A percentile compares a stretch with the other conserved stretches of the same genome.
These are phyloP conservation scores for Florisuga fusca DNA, from an alignment of 2,797 vertebrate species.

Conservation along the genomic window DNA sequence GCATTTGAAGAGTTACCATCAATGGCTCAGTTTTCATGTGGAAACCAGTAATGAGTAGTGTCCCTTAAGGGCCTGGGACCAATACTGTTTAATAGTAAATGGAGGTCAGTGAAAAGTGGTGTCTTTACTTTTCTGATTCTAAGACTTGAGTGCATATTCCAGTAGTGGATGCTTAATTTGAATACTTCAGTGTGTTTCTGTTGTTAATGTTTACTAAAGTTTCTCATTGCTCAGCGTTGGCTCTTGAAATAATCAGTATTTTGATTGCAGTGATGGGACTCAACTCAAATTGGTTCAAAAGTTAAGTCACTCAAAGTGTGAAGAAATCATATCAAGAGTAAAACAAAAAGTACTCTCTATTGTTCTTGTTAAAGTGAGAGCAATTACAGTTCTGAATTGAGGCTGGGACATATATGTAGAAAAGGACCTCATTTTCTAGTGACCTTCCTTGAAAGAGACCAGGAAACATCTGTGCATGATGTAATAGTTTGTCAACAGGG, in stretches of 20 bases:
- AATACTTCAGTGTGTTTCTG: not conserved
- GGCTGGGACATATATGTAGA: not conserved
- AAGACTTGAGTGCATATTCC: not conserved
- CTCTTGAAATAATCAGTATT: not conserved
- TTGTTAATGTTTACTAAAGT: not conserved
- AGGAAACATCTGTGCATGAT: slow-evolving; percentile 46
- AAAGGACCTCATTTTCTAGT: not conserved
- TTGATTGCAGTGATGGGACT: not conserved
- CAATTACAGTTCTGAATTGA: not conserved
- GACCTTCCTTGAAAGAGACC: slow-evolving; percentile 5
- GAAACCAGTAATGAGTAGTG: no score
- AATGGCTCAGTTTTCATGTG: not conserved
- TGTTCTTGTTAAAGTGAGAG: not conserved
- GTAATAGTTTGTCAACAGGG: not conserved
- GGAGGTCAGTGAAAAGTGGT: no score
- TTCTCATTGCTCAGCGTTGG: not conserved
- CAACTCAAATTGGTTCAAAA: not conserved
- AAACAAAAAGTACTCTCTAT: not conserved
- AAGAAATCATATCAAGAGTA: not conserved
- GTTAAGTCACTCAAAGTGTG: not conserved
- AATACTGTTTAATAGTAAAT: not conserved
- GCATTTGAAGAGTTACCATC: not conserved
- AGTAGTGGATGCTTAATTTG: not conserved
- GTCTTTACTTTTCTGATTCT: not conserved
- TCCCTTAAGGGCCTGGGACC: not conserved